Base-by-base conservation (phyloP, 2,888 invertebrate genomes). In the Encarsia formosa region DNA sequence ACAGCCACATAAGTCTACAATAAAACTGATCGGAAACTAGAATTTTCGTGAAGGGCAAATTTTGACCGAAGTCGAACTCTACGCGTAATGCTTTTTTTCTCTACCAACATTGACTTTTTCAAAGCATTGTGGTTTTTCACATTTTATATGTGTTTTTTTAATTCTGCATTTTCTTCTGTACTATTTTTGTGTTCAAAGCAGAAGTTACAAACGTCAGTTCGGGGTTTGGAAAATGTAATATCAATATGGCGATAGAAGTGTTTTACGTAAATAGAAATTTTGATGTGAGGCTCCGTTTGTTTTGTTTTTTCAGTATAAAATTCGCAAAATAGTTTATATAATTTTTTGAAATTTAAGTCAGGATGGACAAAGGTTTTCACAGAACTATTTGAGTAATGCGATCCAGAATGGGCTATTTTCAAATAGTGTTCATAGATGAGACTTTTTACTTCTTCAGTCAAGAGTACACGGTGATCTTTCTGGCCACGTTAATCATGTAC, bases 11-110 rank as follows among this genome's bases (percentile, higher is more conserved):
- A 16, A 49, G 22, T 31, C 46, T 24, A 5, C 24, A 24, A 54
- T 5, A 59, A 31, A 43, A 58, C 26, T 58, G 58, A 4, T 39
- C 51, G 4, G 40, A 46, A 3, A 57, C 57, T 2, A 54, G 54
- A 22, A 57, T 38, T 52, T 59, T 58, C 4, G 56, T 44, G 0
- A 55, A 20, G 1, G 52, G 56, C 4, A 59, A 39, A 49, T 58
- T 58, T 50, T 54, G 56, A 9, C 34, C 49, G 31, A 46, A 54
- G 15, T 54, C 54, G 26, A 54, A 49, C 42, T 54, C 43, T 1
- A 56, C 9, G 9, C 24, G 37, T 9, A 59, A 34, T 15, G 29
- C 52, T 53, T 43, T 24, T 15, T 32, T 31, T 49, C 16, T 35
- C 31, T 11, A 16, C 3, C 24, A 59, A 16, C 31, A 51, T 53